phyloP scores from a whole-genome alignment of 2,797 vertebrate species.

The Gymnothorax javanicus region DNA sequence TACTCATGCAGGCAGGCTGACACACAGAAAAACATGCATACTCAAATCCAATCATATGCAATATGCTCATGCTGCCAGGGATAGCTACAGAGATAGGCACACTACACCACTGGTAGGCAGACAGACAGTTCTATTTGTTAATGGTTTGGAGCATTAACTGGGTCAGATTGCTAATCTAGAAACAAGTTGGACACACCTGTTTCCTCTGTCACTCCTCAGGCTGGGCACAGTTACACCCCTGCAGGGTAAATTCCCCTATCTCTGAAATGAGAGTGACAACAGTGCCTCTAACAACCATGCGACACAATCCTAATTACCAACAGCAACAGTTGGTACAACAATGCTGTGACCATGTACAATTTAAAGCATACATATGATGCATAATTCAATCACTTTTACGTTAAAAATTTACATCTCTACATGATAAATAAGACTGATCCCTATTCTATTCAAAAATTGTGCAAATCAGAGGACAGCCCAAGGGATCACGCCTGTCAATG shows the following conservation, averaged over 20 bases:
- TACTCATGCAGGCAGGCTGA: background rate
- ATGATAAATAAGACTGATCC: background rate
- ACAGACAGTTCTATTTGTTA: conserved; percentile 1
- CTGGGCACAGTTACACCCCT: conserved; percentile 33
- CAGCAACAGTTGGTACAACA: conserved; percentile 14
- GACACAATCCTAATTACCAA: conserved; percentile 1
- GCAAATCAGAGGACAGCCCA: background rate
- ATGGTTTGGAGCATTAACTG: conserved; percentile 36
- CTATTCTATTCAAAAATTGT: background rate
- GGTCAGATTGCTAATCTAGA: conserved; percentile 47
- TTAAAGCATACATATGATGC: background rate
- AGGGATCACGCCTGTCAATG: background rate
- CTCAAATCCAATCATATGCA: background rate
- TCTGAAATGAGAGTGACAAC: background rate
- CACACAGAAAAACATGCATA: background rate
- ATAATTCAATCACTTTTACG: background rate
- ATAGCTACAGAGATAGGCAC: background rate
- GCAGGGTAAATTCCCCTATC: conserved; percentile 1
- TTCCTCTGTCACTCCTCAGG: conserved; percentile 23
- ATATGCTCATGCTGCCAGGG: background rate
- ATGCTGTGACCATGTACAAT: background rate
- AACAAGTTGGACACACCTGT: conserved; percentile 40
- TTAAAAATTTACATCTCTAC: background rate
- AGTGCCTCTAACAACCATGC: background rate
- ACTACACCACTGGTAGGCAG: background rate